Evolutionary conservation across 2,888 invertebrate species (phyloP), one percentile per base, ranked within the genome.

Genomic region (Syrphus vitripennis): DNA sequence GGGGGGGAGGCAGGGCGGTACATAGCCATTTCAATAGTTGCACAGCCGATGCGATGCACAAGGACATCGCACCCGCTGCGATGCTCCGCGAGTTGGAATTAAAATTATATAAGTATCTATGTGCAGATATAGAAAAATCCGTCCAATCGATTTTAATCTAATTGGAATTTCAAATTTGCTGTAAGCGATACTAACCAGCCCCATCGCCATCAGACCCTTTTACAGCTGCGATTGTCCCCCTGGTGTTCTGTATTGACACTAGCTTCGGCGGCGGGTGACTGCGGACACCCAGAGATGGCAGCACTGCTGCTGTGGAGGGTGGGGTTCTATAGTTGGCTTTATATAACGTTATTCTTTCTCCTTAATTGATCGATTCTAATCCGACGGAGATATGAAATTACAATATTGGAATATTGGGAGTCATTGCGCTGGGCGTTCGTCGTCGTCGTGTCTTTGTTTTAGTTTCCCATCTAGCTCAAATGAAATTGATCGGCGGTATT

Each of bases 281-380:
- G 16, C 24, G 50, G 50, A 50, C 50, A 50, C 24, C 50, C 16
- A 24, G 14, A 40, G 12, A 29, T n/a, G 29, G 34, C 40, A 45
- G 59, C 26, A 26, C 61, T 42, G 40, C 16, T 26, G 12, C 14
- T 16, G 42, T 53, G 21, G 10, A n/a, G 42, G n/a, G 50, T 31
- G 29, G n/a, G 3, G 29, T 24, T n/a, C 16, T 19, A 14, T n/a
- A 45, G n/a, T 16, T 48, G 50, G 24, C 14, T 26, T 50, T 50
- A 50, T 50, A 50, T 29, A 42, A 59, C 48, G 74, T 81, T 84
- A 81, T 84, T 84, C 81, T 76, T 81, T 84, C 72, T 81, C 72
- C 76, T 72, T 81, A 84, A 81, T 84, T 84, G 84, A 84, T 84
- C 81, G 84, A 84, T 77, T 81, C 84, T 84, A 84, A 84, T 84